These are phyloP conservation scores for Thamnaconus septentrionalis DNA, from an alignment of 2,113 vertebrate genomes.

Conservation along the genomic window DNA sequence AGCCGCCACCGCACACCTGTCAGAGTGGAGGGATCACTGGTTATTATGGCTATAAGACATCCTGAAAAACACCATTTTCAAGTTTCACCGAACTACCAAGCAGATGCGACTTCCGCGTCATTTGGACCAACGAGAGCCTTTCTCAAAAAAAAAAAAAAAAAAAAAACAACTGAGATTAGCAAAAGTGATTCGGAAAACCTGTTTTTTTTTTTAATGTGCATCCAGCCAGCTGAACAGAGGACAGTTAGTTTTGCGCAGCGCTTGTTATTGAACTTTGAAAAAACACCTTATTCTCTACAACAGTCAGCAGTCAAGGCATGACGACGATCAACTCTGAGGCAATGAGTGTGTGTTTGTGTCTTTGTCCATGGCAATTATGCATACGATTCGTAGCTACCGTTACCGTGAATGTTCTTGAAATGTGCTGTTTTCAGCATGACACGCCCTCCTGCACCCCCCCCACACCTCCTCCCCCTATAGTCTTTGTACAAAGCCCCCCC, in stretches of 20 bases:
- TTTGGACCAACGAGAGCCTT: not conserved
- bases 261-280: not conserved
- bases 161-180: not conserved
- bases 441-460: not conserved
- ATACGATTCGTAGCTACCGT: constrained; percentile 1
- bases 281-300: constrained; percentile 30
- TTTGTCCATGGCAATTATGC: constrained; percentile 6
- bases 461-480: not conserved
- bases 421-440: constrained; percentile 27
- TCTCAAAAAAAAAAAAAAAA: not conserved
- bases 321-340: constrained; percentile 43
- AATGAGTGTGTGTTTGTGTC: constrained; percentile 23
- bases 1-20: constrained; percentile 17
- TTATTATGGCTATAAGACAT: constrained; percentile 54
- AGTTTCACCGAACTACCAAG: constrained; percentile 32
- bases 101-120: not conserved
- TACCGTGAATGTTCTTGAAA: constrained; percentile 25
- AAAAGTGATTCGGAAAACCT: too few relatives aligned
- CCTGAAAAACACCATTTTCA: constrained; percentile 49
- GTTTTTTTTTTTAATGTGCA: constrained; percentile 16
- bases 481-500: not conserved
- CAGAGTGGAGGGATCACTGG: constrained; percentile 48
- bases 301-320: constrained; percentile 65
- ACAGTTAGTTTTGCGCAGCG: too few relatives aligned
- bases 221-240: constrained; percentile 5